Evolutionary conservation across 2,113 vertebrate species (phyloP).

Genomic region (Clarias gariepinus): DNA sequence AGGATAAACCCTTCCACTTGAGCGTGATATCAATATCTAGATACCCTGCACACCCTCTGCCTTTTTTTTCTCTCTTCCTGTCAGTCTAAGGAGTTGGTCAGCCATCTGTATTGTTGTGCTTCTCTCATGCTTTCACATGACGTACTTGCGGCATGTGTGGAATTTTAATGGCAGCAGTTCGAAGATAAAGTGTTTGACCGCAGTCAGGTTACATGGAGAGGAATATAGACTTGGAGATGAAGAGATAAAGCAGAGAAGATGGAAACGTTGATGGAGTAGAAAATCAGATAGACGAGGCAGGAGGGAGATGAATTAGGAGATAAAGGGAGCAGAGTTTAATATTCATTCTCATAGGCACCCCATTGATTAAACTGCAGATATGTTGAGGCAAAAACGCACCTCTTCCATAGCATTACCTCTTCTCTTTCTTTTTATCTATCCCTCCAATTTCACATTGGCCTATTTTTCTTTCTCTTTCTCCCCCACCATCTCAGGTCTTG

Average conservation of each 20-base stretch:
- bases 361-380: conserved; percentile 53
- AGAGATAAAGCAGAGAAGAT: neutral
- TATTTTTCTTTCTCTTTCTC: neutral
- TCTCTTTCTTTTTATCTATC: neutral
- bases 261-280: conserved; percentile 10
- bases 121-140: conserved; percentile 7
- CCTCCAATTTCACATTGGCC: neutral
- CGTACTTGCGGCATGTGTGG: neutral
- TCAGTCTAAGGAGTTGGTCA: conserved; percentile 14
- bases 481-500: neutral
- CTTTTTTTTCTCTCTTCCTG: neutral
- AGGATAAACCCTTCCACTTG: conserved; percentile 39
- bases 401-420: conserved; percentile 7
- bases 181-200: conserved; percentile 34
- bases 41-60: neutral
- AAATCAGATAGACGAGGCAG: conserved; percentile 13
- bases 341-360: conserved; percentile 22
- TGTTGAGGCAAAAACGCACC: conserved; percentile 47
- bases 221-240: neutral
- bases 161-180: conserved; percentile 29
- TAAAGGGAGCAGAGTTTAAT: neutral
- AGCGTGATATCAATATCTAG: conserved; percentile 54
- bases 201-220: neutral
- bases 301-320: neutral
- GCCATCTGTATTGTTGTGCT: neutral